phyloP scores from a whole-genome alignment of 2,797 vertebrate genomes.

The Megalops cyprinoides region DNA sequence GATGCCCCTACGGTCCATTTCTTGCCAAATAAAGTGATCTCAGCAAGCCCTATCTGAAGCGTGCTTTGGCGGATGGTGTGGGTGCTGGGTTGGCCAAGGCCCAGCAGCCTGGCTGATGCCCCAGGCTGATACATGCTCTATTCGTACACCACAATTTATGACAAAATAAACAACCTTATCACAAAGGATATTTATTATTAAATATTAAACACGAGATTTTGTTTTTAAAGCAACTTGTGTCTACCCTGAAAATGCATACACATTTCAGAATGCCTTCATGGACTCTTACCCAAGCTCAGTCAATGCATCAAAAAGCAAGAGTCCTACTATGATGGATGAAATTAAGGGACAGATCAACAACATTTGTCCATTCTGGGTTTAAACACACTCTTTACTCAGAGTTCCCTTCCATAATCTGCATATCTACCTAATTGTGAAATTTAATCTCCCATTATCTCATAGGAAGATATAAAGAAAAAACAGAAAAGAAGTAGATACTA shows the following conservation, averaged over 20 bases:
- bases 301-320: too few relatives aligned
- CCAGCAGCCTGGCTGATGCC: slow-evolving; percentile 21
- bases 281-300: too few relatives aligned
- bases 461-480: neutral
- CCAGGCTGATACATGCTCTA: neutral
- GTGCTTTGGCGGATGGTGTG: slow-evolving; percentile 5
- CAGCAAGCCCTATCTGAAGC: slow-evolving; percentile 25
- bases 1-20: slow-evolving; percentile 28
- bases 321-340: too few relatives aligned
- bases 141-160: neutral
- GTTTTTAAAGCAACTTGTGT: too few relatives aligned
- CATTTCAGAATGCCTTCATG: too few relatives aligned
- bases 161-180: neutral
- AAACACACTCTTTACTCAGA: neutral
- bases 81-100: slow-evolving; percentile 9
- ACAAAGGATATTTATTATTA: neutral
- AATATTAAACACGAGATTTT: neutral
- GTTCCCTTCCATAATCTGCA: neutral
- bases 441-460: neutral
- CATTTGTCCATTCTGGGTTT: neutral
- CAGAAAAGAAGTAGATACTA: neutral
- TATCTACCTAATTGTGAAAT: neutral
- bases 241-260: too few relatives aligned
- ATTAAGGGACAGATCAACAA: neutral
- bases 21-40: slow-evolving; percentile 38